Base-by-base conservation (phyloP, 1,140 invertebrate species). In the Drosophila seguyi region DNA sequence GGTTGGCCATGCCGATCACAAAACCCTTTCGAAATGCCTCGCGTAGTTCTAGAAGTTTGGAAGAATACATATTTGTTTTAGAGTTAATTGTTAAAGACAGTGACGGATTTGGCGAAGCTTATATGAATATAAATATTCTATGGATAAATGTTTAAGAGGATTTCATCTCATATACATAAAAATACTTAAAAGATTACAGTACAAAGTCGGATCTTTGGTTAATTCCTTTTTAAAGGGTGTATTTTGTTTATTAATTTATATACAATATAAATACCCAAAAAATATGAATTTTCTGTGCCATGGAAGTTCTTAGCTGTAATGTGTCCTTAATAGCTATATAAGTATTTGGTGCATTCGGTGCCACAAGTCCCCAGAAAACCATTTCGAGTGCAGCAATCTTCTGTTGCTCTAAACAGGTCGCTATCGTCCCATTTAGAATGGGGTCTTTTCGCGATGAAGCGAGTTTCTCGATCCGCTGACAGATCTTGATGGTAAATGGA, bases 341-440 rank as follows among this genome's bases (percentile, higher is more conserved):
- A 84, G 73, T 90, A 81, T 71, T 59, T 71, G 80, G 84, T 87
- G 84, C 84, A 81, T 79, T 81, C 50, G 68, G 77, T 84, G 81
- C 81, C 50, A 47, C 56, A 62, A 78, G 63, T 55, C 63, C 77
- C 78, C 61, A 66, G 63, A 41, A 67, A 72, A 53, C 62, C 53
- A 57, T 67, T 69, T 75, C 60, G 67, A 73, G 61, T 79, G 67
- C 47, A 50, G 25, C 14, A 48, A n/a, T 59, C 60, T 55, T 44
- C 71, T 52, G 59, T 68, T 59, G 41, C n/a, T 57, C 25, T 42
- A 39, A 25, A 44, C n/a, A 62, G 66, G 42, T 75, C 48, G 59
- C 66, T 48, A 38, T 48, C 18, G 29, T 13, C n/a, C 10, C 34
- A 29, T 34, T 39, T 45, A 90, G 41, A 90, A 90, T 0, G 85